Conservation (phyloP, 1,140 invertebrate species). For the Proales similis region DNA sequence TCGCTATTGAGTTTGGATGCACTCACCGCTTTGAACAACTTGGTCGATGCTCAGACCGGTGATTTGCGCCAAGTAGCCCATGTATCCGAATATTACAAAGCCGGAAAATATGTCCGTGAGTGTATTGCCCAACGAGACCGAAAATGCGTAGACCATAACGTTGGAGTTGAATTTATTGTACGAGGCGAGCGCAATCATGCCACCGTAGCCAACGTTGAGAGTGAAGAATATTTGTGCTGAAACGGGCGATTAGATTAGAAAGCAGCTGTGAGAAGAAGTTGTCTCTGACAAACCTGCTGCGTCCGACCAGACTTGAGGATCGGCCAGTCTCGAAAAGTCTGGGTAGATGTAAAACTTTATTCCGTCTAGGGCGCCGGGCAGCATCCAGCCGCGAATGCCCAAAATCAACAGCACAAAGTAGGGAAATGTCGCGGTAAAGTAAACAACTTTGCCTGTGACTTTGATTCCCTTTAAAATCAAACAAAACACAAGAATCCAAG, state of each 20-base stretch:
- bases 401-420: conserved; percentile 81
- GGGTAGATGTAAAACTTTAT: conserved; percentile 43
- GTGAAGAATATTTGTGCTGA: conserved; percentile 71
- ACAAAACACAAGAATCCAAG: conserved; percentile 38
- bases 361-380: conserved; percentile 55
- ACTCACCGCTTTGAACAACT: conserved; percentile 47
- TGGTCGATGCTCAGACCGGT: conserved; percentile 44
- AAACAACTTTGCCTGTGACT: conserved; percentile 70
- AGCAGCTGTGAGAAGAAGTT: background rate
- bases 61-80: conserved; percentile 61
- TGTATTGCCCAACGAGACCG: conserved; percentile 87
- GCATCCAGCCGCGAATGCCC: conserved; percentile 77
- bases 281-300: conserved; percentile 59
- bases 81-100: conserved; percentile 92
- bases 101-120: conserved; percentile 94
- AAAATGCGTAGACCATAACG: conserved; percentile 60
- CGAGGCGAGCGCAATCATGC: conserved; percentile 70
- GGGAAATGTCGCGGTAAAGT: conserved; percentile 88
- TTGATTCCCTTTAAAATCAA: conserved; percentile 42
- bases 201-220: conserved; percentile 72
- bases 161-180: conserved; percentile 68
- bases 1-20: conserved; percentile 7
- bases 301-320: conserved; percentile 67
- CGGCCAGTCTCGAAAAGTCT: conserved; percentile 37
- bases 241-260: background rate